These are phyloP conservation scores for Limnephilus marmoratus DNA, from an alignment of 2,888 invertebrate genomes.

Conservation along the genomic window DNA sequence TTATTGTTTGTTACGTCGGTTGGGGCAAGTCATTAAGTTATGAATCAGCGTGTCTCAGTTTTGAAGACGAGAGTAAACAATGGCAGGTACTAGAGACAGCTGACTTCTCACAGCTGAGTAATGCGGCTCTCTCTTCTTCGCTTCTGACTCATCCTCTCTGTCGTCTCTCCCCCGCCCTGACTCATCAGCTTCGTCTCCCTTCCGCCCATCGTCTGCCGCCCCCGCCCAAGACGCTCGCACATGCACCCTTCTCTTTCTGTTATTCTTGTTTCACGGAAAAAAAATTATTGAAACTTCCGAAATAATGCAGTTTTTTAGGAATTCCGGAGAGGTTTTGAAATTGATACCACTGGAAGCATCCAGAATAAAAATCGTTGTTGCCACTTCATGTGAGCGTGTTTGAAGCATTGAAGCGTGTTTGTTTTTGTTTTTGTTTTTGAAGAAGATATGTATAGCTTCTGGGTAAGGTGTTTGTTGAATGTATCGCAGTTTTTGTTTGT, in stretches of 20 bases:
- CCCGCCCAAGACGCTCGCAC: constrained; percentile 13
- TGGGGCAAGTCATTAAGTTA: not conserved
- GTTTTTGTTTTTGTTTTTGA: not conserved
- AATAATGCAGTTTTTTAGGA: not conserved
- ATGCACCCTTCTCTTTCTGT: constrained; percentile 7
- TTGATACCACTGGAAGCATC: not conserved
- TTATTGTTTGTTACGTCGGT: not conserved
- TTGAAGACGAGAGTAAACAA: not conserved
- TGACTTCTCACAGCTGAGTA: constrained; percentile 25
- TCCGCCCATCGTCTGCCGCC: constrained; percentile 41
- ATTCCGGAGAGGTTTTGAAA: not conserved
- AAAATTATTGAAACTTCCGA: not conserved
- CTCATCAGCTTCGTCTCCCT: constrained; percentile 9
- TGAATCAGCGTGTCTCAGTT: constrained; percentile 2
- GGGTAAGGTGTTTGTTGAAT: not conserved
- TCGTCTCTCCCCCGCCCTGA: constrained; percentile 14
- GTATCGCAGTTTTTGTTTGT: not conserved
- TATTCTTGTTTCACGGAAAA: not conserved
- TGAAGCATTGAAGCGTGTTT: too few species aligned
- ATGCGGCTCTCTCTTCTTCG: not conserved
- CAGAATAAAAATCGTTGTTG: not conserved
- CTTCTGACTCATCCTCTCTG: constrained; percentile 28
- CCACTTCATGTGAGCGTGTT: not conserved
- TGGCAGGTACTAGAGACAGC: constrained; percentile 22
- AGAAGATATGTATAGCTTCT: not conserved